Percentiles rank a stretch among this genome's conserved stretches.
phyloP scores from a whole-genome alignment of 2,113 vertebrate genomes.

The Polypterus senegalus region DNA sequence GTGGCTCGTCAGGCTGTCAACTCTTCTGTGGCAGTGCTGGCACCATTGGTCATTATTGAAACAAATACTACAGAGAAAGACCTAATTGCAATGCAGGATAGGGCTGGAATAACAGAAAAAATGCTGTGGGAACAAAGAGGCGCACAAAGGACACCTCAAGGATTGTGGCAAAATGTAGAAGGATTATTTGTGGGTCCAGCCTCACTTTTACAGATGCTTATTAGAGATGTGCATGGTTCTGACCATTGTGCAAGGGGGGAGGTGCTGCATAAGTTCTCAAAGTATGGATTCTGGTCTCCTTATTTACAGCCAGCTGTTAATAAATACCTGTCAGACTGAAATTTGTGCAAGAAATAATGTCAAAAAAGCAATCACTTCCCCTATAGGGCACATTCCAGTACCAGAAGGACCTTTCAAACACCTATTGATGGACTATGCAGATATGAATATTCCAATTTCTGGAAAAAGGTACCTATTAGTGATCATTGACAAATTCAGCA shows the following conservation, averaged over 20 bases:
- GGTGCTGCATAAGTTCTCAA: neutral
- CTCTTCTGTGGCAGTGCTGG: neutral
- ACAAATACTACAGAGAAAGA: neutral
- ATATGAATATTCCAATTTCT: too few species aligned
- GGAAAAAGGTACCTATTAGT: too few species aligned
- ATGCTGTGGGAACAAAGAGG: too few species aligned
- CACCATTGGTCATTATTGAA: neutral
- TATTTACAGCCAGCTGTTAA: neutral
- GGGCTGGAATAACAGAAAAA: too few species aligned
- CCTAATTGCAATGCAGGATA: too few species aligned
- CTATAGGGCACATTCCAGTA: too few species aligned
- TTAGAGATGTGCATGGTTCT: conserved; percentile 2
- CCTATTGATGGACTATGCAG: too few species aligned
- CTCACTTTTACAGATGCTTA: neutral
- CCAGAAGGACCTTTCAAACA: too few species aligned
- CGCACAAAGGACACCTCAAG: neutral
- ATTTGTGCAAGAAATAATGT: neutral
- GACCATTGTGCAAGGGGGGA: conserved; percentile 11
- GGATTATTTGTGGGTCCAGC: neutral
- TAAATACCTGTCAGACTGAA: neutral
- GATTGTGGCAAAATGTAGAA: neutral
- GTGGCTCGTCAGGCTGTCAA: neutral
- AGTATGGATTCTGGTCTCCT: conserved; percentile 1
- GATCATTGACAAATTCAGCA: too few species aligned
- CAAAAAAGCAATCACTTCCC: too few species aligned